Evolutionary conservation across 2,888 invertebrate species (phyloP).

Genomic region (Microctonus brassicae): DNA sequence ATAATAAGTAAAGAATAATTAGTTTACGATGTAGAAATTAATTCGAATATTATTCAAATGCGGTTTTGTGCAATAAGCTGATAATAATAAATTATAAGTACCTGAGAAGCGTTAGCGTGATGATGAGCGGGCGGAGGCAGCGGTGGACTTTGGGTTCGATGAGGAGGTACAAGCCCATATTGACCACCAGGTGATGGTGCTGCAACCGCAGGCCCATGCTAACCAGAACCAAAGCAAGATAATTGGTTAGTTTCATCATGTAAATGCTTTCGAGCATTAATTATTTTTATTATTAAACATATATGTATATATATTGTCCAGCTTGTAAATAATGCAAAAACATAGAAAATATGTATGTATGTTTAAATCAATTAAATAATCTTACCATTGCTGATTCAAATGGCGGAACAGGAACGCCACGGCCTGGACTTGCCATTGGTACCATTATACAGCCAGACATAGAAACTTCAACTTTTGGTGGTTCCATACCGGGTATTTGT

Average conservation of each 20-base stretch:
- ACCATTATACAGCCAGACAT: slow-evolving; percentile 73
- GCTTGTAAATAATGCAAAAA: not conserved
- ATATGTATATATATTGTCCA: no score
- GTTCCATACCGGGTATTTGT: slow-evolving; percentile 68
- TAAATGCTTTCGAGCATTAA: slow-evolving; percentile 22
- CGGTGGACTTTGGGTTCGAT: slow-evolving; percentile 74
- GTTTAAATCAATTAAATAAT: not conserved
- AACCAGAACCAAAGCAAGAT: slow-evolving; percentile 62
- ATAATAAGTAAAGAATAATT: not conserved
- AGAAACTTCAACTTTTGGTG: slow-evolving; percentile 73
- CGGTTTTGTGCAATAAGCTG: slow-evolving; percentile 18
- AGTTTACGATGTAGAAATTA: not conserved
- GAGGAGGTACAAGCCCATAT: slow-evolving; percentile 66
- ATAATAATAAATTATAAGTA: slow-evolving; percentile 55
- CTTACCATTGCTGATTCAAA: slow-evolving; percentile 82
- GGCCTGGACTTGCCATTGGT: slow-evolving; percentile 72
- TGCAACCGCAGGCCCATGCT: slow-evolving; percentile 66
- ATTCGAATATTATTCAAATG: not conserved
- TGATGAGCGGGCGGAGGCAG: slow-evolving; percentile 87
- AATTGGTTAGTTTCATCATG: slow-evolving; percentile 53
- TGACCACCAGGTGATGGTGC: slow-evolving; percentile 66
- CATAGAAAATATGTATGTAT: not conserved
- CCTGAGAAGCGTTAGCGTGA: slow-evolving; percentile 71
- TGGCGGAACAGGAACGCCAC: slow-evolving; percentile 73
- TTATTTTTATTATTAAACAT: no score